These are phyloP conservation scores for Dioctria linearis DNA, from an alignment of 2,888 invertebrate genomes.

Conservation along the genomic window DNA sequence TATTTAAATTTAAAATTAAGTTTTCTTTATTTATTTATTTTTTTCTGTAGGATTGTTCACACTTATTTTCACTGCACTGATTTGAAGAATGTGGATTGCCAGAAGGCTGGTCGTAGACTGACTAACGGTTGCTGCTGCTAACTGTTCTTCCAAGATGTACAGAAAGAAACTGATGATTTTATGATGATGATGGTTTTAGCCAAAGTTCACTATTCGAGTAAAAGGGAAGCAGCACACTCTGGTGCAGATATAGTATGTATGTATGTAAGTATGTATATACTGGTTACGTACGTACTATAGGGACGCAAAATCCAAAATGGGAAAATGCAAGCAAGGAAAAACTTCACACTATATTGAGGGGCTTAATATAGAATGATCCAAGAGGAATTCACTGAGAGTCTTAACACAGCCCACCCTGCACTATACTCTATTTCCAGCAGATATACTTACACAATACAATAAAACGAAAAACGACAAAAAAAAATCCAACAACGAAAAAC, in stretches of 20 bases:
- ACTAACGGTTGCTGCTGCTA: background rate
- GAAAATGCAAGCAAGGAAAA: slow-evolving; percentile 34
- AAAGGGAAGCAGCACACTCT: slow-evolving; percentile 45
- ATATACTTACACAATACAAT: slow-evolving; percentile 18
- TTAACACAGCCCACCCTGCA: slow-evolving; percentile 44
- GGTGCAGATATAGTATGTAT: slow-evolving; percentile 5
- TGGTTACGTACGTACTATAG: background rate
- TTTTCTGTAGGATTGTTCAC: slow-evolving; percentile 18
- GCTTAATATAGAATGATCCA: slow-evolving; percentile 47
- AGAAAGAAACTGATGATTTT: background rate
- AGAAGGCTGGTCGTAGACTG: slow-evolving; percentile 40
- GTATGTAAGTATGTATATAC: slow-evolving; percentile 3
- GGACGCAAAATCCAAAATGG: slow-evolving; percentile 20
- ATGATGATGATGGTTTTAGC: background rate
- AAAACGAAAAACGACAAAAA: slow-evolving; percentile 40
- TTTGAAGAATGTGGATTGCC: slow-evolving; percentile 30
- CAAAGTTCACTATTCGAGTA: slow-evolving; percentile 17
- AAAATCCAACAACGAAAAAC: background rate
- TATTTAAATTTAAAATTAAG: slow-evolving; percentile 3
- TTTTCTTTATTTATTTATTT: slow-evolving; percentile 6
- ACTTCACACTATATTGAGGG: slow-evolving; percentile 38
- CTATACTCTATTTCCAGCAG: slow-evolving; percentile 43
- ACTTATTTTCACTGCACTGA: slow-evolving; percentile 38
- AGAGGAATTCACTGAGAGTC: slow-evolving; percentile 34
- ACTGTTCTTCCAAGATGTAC: background rate